phyloP scores from a whole-genome alignment of 2,888 invertebrate genomes.

The Troilus luridus region DNA sequence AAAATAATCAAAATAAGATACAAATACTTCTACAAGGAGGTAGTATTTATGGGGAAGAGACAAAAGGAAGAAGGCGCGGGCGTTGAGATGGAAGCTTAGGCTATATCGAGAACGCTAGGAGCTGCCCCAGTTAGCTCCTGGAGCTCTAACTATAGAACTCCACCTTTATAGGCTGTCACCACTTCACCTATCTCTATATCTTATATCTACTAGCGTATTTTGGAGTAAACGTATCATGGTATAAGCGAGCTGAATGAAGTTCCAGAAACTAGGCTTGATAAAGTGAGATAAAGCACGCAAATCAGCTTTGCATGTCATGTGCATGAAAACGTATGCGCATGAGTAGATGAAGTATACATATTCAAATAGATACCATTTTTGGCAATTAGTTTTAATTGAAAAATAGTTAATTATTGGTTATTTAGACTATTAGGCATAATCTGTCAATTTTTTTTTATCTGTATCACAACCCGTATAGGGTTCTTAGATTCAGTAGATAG shows the following conservation, averaged over 20 bases:
- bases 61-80: not conserved
- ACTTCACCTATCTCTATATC: not conserved
- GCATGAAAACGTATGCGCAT: too few species aligned
- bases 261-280: not conserved
- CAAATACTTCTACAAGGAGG: not conserved
- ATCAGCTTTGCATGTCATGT: too few species aligned
- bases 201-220: not conserved
- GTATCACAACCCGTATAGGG: too few species aligned
- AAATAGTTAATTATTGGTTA: too few species aligned
- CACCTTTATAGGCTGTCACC: not conserved
- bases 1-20: not conserved
- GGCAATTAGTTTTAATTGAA: too few species aligned
- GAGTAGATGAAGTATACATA: too few species aligned
- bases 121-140: conserved; percentile 32
- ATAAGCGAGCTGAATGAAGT: not conserved
- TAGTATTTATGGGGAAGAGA: not conserved
- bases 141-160: conserved; percentile 34
- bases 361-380: too few species aligned
- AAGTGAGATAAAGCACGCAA: not conserved
- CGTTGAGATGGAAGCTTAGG: conserved; percentile 23
- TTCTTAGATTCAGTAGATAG: too few species aligned
- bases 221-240: not conserved
- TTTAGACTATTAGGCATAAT: too few species aligned
- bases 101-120: not conserved
- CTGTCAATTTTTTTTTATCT: too few species aligned